These are phyloP conservation scores for Melopsittacus undulatus DNA, from an alignment of 2,797 vertebrate genomes.

Conservation along the genomic window DNA sequence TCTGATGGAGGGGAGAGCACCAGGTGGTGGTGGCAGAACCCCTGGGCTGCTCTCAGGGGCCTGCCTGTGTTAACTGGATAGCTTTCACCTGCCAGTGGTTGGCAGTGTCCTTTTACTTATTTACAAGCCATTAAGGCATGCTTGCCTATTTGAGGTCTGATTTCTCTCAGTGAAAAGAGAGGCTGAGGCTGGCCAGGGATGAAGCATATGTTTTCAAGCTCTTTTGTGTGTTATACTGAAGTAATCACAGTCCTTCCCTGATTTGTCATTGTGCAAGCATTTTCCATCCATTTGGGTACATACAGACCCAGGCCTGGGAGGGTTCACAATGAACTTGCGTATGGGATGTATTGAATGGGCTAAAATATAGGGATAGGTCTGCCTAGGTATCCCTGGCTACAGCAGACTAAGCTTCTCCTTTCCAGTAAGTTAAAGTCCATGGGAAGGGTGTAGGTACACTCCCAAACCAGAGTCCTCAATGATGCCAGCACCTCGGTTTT, in stretches of 20 bases:
- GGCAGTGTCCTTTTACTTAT: not conserved
- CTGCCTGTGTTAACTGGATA: not conserved
- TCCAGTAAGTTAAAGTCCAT: not conserved
- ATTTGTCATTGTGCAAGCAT: not conserved
- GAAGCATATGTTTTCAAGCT: not conserved
- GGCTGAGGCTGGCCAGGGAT: not conserved
- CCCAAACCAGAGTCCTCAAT: not conserved
- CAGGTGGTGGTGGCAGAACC: not conserved
- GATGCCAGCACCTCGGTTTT: not conserved
- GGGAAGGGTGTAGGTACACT: not conserved
- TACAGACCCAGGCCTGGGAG: not conserved
- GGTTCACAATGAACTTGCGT: not conserved
- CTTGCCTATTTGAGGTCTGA: not conserved
- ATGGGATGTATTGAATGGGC: not conserved
- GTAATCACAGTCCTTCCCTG: not conserved
- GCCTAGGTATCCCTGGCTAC: not conserved
- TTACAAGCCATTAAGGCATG: not conserved
- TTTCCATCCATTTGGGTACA: not conserved
- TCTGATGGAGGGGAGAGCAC: fast-evolving
- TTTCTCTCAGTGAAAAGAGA: not conserved
- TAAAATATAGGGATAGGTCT: not conserved
- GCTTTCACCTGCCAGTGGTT: not conserved
- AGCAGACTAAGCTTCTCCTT: not conserved
- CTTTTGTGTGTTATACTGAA: not conserved
- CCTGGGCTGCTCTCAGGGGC: not conserved